These are phyloP conservation scores for Pollenia angustigena DNA, from an alignment of 2,888 invertebrate genomes.

Conservation along the genomic window DNA sequence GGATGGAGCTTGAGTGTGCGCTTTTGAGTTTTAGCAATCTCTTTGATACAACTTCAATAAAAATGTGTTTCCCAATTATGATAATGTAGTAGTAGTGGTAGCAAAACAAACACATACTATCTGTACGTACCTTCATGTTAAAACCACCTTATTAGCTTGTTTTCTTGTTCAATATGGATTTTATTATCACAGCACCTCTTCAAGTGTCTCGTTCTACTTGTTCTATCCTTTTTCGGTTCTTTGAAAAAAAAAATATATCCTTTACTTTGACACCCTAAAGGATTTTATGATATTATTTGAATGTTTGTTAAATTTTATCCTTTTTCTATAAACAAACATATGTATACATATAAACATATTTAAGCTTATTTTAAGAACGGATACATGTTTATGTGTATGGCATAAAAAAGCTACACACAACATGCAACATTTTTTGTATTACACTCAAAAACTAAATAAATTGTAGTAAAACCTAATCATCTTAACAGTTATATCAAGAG, in stretches of 20 bases:
- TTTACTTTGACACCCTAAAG: conserved; percentile 28
- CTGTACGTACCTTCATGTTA: neutral
- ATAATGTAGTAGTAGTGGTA: neutral
- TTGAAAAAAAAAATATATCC: neutral
- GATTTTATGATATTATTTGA: neutral
- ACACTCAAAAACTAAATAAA: too few relatives aligned
- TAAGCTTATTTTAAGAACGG: neutral
- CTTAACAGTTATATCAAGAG: too few relatives aligned
- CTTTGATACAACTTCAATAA: neutral
- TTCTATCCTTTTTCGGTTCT: neutral
- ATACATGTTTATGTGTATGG: neutral
- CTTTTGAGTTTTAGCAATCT: conserved; percentile 26
- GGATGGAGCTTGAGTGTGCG: conserved; percentile 52
- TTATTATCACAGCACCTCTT: conserved; percentile 20
- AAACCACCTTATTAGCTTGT: conserved; percentile 47
- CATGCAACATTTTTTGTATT: too few relatives aligned
- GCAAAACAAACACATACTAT: neutral
- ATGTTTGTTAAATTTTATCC: conserved; percentile 3
- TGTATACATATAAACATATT: neutral
- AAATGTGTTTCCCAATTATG: neutral
- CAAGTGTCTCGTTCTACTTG: neutral
- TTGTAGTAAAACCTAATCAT: too few relatives aligned
- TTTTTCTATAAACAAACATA: neutral
- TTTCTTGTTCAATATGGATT: neutral
- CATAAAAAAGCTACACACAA: too few relatives aligned